Evolutionary conservation across 2,888 invertebrate species (phyloP).

Genomic region (Augiades crinisus): DNA sequence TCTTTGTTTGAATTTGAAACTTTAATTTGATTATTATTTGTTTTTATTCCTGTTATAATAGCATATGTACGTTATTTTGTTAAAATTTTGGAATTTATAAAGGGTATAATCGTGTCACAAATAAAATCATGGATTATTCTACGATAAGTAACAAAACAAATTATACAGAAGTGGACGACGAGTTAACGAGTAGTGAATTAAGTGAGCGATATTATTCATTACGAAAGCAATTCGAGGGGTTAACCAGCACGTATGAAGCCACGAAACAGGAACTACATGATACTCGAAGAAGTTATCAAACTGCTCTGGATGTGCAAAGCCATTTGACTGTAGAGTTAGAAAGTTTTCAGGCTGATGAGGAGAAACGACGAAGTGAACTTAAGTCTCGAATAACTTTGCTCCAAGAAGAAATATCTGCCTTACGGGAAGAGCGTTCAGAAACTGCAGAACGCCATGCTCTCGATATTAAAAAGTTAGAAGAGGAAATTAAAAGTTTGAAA

Average conservation of each 20-base stretch:
- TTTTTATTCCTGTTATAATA: no score
- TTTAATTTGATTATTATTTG: no score
- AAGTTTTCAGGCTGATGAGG: constrained; percentile 60
- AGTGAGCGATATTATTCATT: constrained; percentile 64
- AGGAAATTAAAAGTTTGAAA: constrained; percentile 56
- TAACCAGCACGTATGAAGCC: constrained; percentile 58
- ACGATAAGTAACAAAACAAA: constrained; percentile 69
- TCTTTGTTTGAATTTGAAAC: no score
- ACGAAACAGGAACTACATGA: constrained; percentile 73
- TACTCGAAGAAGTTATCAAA: constrained; percentile 62
- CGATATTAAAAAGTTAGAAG: constrained; percentile 57
- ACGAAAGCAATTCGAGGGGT: constrained; percentile 63
- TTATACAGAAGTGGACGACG: constrained; percentile 62
- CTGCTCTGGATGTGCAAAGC: constrained; percentile 68
- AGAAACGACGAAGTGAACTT: constrained; percentile 50
- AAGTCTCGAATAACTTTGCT: constrained; percentile 51
- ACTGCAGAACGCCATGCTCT: constrained; percentile 51
- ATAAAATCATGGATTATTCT: constrained; percentile 75
- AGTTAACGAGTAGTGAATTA: constrained; percentile 62
- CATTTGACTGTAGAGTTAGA: constrained; percentile 69
- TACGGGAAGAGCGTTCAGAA: constrained; percentile 58
- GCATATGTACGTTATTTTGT: no score
- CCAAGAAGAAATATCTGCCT: constrained; percentile 63
- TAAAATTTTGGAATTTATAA: no score
- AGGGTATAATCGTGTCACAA: background rate